Conservation (phyloP, 2,888 invertebrate genomes). For the Apotomis betuletana region DNA sequence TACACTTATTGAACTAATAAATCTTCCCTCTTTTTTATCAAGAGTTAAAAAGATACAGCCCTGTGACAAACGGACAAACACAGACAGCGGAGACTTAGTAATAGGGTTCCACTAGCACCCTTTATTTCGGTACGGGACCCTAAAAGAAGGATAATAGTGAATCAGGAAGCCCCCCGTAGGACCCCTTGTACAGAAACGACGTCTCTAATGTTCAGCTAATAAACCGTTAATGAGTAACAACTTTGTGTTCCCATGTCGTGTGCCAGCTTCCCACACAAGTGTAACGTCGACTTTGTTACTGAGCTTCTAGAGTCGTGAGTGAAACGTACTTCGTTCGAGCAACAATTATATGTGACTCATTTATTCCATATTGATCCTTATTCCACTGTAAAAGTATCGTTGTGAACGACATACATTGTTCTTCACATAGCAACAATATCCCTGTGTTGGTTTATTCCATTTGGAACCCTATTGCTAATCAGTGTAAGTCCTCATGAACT, state of each 20-base stretch:
- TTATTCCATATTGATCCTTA: background rate
- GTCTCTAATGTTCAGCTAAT: background rate
- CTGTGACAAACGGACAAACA: too few relatives aligned
- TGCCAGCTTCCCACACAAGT: background rate
- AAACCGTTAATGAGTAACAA: background rate
- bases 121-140: too few relatives aligned
- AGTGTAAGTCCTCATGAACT: background rate
- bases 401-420: background rate
- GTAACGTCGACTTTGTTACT: background rate
- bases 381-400: background rate
- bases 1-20: too few relatives aligned
- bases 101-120: too few relatives aligned
- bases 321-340: background rate
- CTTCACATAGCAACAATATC: background rate
- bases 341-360: background rate
- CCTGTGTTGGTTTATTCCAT: background rate
- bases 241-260: background rate
- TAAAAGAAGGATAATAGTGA: too few relatives aligned
- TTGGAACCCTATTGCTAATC: background rate
- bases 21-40: too few relatives aligned
- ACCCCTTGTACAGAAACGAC: background rate
- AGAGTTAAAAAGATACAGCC: too few relatives aligned
- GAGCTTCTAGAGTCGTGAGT: background rate
- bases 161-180: background rate
- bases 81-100: too few relatives aligned